Base-by-base conservation (phyloP, 1,140 invertebrate genomes). In the Druon quercuslanigerum region DNA sequence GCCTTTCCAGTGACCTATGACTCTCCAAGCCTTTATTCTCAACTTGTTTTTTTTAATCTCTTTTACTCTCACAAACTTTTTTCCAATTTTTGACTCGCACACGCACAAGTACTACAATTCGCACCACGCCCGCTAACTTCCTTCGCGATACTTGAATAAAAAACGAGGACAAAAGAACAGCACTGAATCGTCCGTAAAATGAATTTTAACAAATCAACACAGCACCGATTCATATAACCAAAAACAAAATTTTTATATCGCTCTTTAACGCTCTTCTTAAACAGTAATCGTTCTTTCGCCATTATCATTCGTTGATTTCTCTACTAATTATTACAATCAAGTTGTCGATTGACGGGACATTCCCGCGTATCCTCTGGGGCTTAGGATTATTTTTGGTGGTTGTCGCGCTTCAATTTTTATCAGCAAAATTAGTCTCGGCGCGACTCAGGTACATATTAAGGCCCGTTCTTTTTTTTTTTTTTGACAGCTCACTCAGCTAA, bases 391-490 rank as follows among this genome's bases (percentile, higher is more conserved):
- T 83, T 87, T 84, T 86, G 84, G 80, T 87, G 81, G 82, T 78
- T 81, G 85, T 89, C 86, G 86, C 88, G 82, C 76, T 80, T 70
- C 82, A 75, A 83, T 81, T 81, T 60, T 60, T 81, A 70, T 80
- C 75, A 74, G 51, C 60, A 79, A 79, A 82, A 79, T 86, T 81
- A 82, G 73, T 76, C 78, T 82, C 82, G 86, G 57, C 82, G 87
- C 87, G 88, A 89, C 89, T 90, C 89, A 90, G 89, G 89, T 89
- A 89, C 89, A 86, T 89, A 79, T 90, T 89, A 88, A 90, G 87
- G 89, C 89, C 89, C 88, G 83, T 89, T 88, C 84, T 83, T 82
- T 74, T 57, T 52, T 76, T 57, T 76, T 25, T 71, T 25, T 73
- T 75, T 72, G 74, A 81, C 79, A 76, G 70, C 51, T 74, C 72